Conservation (phyloP, 2,113 vertebrate species). For the Lipophrys pholis region DNA sequence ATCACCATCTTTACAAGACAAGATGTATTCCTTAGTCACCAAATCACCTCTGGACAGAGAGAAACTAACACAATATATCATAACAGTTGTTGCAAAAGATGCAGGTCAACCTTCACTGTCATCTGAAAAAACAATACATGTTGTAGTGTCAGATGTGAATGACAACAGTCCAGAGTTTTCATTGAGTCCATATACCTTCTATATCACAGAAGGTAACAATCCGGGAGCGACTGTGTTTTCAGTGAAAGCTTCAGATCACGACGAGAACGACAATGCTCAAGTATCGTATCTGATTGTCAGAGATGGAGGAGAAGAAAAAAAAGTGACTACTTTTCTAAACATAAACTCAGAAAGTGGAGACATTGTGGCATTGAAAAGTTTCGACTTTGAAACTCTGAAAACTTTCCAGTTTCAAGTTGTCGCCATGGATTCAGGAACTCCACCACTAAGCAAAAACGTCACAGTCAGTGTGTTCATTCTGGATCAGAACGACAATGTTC, state of each 20-base stretch:
- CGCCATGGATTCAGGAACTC: conserved; percentile 62
- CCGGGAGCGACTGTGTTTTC: conserved; percentile 57
- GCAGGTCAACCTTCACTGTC: conserved; percentile 54
- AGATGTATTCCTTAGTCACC: conserved; percentile 62
- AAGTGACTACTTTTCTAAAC: conserved; percentile 43
- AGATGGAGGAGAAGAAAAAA: background rate
- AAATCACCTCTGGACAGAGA: conserved; percentile 71
- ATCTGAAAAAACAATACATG: conserved; percentile 48
- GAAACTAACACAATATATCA: conserved; percentile 41
- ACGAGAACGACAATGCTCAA: conserved; percentile 55
- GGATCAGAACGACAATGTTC: conserved; percentile 59
- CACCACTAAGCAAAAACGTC: conserved; percentile 51
- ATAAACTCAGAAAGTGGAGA: conserved; percentile 61
- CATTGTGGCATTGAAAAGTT: conserved; percentile 44
- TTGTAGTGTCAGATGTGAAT: conserved; percentile 68
- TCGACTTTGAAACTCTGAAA: conserved; percentile 67
- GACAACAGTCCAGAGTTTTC: conserved; percentile 70
- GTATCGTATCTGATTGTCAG: conserved; percentile 68
- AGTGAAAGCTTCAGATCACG: conserved; percentile 61
- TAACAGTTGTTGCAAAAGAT: conserved; percentile 68
- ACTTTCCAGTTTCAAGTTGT: conserved; percentile 55
- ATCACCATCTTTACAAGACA: conserved; percentile 54
- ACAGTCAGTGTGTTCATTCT: conserved; percentile 63
- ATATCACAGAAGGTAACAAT: conserved; percentile 28
- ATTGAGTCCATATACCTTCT: conserved; percentile 57